phyloP scores from a whole-genome alignment of 2,888 invertebrate species.

The Philereme vetulata region DNA sequence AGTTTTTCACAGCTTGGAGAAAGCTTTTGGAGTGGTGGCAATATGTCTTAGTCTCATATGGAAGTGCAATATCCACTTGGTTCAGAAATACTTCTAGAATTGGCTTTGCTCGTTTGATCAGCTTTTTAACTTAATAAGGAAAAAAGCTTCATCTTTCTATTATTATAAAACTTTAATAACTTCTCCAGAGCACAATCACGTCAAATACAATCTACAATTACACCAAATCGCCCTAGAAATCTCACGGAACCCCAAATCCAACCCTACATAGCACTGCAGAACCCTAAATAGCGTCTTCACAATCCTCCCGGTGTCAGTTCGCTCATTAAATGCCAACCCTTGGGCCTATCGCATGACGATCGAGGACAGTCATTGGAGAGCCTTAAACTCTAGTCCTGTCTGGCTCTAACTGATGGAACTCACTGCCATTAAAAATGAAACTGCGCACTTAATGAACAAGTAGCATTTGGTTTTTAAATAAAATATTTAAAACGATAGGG shows the following conservation, averaged over 20 bases:
- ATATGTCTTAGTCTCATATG: background rate
- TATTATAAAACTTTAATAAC: background rate
- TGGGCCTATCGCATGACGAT: conserved; percentile 59
- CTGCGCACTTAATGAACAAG: too few relatives aligned
- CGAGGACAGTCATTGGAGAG: conserved; percentile 47
- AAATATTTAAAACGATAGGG: too few relatives aligned
- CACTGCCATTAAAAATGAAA: conserved; percentile 10
- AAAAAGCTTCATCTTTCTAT: too few relatives aligned
- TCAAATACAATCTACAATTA: conserved; percentile 6
- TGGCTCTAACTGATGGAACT: conserved; percentile 33
- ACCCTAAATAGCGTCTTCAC: conserved; percentile 45
- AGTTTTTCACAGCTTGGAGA: conserved; percentile 28
- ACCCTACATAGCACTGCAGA: conserved; percentile 24
- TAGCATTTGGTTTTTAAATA: too few relatives aligned
- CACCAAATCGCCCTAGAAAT: conserved; percentile 11
- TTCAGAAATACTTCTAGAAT: too few relatives aligned
- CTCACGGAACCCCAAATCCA: conserved; percentile 13
- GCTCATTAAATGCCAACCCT: conserved; percentile 60
- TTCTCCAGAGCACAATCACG: background rate
- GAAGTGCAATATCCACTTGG: too few relatives aligned
- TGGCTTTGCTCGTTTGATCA: too few relatives aligned
- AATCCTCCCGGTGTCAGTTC: conserved; percentile 45
- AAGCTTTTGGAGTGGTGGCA: conserved; percentile 22
- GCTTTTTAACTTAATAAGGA: too few relatives aligned
- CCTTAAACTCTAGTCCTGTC: conserved; percentile 46